Conservation (phyloP, 2,888 invertebrate species). For the Dynastes maya region DNA sequence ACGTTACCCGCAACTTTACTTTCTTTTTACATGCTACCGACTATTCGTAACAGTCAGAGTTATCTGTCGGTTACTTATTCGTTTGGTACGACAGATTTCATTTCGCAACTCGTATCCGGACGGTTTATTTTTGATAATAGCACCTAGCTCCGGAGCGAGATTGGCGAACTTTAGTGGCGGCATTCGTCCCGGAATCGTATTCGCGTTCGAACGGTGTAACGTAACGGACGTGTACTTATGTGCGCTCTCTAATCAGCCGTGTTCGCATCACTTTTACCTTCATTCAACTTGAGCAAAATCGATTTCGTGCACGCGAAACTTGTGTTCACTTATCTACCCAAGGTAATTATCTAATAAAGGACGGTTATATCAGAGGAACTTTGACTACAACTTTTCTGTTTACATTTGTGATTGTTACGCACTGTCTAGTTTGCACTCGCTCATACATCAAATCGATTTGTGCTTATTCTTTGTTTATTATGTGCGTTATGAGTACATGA, state of each 20-base stretch:
- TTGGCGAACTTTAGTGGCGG: slow-evolving; percentile 36
- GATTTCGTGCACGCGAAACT: slow-evolving; percentile 11
- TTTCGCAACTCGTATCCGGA: slow-evolving; percentile 43
- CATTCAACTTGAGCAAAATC: slow-evolving; percentile 51
- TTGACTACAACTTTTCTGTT: slow-evolving; percentile 4
- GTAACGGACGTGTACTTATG: slow-evolving; percentile 60
- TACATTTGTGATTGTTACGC: slow-evolving; percentile 21
- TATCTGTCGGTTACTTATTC: slow-evolving; percentile 31
- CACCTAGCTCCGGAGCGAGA: slow-evolving; percentile 40
- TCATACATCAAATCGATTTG: not conserved
- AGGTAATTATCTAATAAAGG: slow-evolving; percentile 56
- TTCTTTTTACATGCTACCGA: slow-evolving; percentile 40
- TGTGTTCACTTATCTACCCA: slow-evolving; percentile 53
- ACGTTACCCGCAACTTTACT: slow-evolving; percentile 28
- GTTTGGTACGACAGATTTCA: slow-evolving; percentile 23
- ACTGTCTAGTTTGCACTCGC: slow-evolving; percentile 11
- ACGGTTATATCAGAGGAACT: slow-evolving; percentile 24
- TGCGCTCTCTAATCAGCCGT: slow-evolving; percentile 56
- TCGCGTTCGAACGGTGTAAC: slow-evolving; percentile 61
- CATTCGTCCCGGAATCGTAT: slow-evolving; percentile 54
- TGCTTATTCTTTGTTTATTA: slow-evolving; percentile 22
- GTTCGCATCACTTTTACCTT: slow-evolving; percentile 65
- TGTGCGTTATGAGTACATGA: slow-evolving; percentile 20
- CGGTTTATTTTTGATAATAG: slow-evolving; percentile 38
- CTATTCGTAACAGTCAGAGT: slow-evolving; percentile 38